Conservation (phyloP, 30 jellyfish, hydroid and myxozoan genomes). For the Pelagia noctiluca region DNA sequence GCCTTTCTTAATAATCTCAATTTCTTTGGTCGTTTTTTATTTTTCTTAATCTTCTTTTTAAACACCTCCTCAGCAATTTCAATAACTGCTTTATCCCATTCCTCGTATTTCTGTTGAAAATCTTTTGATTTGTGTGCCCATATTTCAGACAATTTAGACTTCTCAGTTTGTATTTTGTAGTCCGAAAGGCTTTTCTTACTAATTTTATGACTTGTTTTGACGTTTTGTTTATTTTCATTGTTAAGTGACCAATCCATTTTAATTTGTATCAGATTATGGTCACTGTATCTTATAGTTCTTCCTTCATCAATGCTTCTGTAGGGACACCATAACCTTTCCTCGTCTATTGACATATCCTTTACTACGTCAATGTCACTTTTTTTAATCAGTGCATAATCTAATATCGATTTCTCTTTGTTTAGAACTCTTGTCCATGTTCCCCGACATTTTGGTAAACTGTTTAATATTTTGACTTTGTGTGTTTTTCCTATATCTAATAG, state of each 20-base stretch:
- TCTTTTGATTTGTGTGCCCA: slow-evolving; percentile 27
- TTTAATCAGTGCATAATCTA: slow-evolving; percentile 25
- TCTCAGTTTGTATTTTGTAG: slow-evolving; percentile 31
- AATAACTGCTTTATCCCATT: neutral
- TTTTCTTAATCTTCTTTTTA: slow-evolving; percentile 1
- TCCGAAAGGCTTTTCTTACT: slow-evolving; percentile 3
- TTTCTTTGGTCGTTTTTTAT: slow-evolving; percentile 2
- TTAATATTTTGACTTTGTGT: slow-evolving; percentile 2
- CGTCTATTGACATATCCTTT: slow-evolving; percentile 11
- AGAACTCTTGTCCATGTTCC: slow-evolving; percentile 50
- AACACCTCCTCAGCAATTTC: neutral
- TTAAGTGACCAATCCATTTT: neutral
- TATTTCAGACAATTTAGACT: slow-evolving; percentile 3
- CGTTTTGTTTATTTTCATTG: neutral
- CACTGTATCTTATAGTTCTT: slow-evolving; percentile 17
- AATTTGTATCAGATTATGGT: slow-evolving; percentile 29
- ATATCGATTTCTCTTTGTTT: slow-evolving; percentile 26
- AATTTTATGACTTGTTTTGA: neutral
- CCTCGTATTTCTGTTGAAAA: slow-evolving; percentile 16
- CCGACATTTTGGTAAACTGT: slow-evolving; percentile 28
- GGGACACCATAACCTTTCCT: neutral
- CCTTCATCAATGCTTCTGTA: slow-evolving; percentile 8
- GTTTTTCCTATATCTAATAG: slow-evolving; percentile 28
- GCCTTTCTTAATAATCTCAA: neutral
- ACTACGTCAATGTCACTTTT: slow-evolving; percentile 3